These are phyloP conservation scores for Andricus grossulariae DNA, from an alignment of 1,140 invertebrate genomes.

Conservation along the genomic window DNA sequence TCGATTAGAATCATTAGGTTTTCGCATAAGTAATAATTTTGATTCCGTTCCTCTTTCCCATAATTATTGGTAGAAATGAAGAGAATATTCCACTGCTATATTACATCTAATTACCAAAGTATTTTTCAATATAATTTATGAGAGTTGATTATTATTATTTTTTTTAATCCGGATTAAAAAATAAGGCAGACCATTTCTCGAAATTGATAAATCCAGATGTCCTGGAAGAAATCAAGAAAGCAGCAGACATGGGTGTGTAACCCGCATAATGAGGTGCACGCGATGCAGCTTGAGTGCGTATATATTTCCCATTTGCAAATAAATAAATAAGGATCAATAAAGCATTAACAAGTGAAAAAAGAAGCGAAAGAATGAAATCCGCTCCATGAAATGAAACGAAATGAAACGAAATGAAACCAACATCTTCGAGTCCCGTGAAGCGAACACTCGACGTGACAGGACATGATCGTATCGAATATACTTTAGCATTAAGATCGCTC, in stretches of 20 bases:
- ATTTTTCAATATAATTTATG: too few relatives aligned
- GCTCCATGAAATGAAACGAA: background rate
- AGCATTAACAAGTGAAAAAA: slow-evolving; percentile 23
- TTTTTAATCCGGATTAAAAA: background rate
- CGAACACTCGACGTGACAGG: slow-evolving; percentile 1
- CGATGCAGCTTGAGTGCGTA: slow-evolving; percentile 6
- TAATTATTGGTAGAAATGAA: too few relatives aligned
- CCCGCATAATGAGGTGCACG: slow-evolving; percentile 16
- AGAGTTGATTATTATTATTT: too few relatives aligned
- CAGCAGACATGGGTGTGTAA: background rate
- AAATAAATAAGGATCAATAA: slow-evolving; percentile 32
- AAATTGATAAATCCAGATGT: slow-evolving; percentile 5
- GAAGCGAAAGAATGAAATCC: slow-evolving; percentile 11
- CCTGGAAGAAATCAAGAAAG: background rate
- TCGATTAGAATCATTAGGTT: too few relatives aligned
- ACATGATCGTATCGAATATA: slow-evolving; percentile 29
- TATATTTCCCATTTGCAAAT: slow-evolving; percentile 18
- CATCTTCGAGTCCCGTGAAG: slow-evolving; percentile 1
- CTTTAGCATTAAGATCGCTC: slow-evolving; percentile 12
- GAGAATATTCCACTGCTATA: too few relatives aligned
- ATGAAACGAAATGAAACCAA: background rate
- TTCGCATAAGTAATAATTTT: too few relatives aligned
- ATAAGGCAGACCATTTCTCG: background rate
- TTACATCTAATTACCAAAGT: too few relatives aligned
- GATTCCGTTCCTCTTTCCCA: too few relatives aligned